Evolutionary conservation across 64 coral and sea anemone species (phyloP).

Genomic region (Orbicella faveolata): DNA sequence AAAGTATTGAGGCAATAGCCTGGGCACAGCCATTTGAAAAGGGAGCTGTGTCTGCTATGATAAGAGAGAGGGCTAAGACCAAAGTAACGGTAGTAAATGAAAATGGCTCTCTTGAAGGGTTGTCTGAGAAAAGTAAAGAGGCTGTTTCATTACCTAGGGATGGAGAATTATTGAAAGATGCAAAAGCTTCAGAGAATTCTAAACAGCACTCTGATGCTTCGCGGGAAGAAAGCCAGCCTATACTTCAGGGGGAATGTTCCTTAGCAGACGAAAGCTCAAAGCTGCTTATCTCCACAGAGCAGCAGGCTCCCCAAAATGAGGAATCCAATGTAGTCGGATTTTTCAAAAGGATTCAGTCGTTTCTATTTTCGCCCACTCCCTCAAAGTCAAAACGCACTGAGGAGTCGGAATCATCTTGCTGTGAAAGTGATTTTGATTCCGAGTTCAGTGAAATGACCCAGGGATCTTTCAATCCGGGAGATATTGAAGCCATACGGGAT

Average conservation of each 20-base stretch:
- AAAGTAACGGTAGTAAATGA: background rate
- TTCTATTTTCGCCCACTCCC: slow-evolving; percentile 20
- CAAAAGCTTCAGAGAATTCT: background rate
- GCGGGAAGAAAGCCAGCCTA: background rate
- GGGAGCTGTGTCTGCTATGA: slow-evolving; percentile 10
- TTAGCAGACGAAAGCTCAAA: background rate
- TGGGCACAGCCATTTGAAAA: background rate
- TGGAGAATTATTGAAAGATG: background rate
- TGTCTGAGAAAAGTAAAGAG: background rate
- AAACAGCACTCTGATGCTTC: background rate
- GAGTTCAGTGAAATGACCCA: slow-evolving; percentile 38
- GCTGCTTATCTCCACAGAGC: background rate
- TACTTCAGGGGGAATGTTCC: background rate
- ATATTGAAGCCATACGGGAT: slow-evolving; percentile 30
- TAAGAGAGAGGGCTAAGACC: slow-evolving; percentile 8
- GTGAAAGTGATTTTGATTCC: slow-evolving; percentile 46
- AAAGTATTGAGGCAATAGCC: background rate
- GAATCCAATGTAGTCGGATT: slow-evolving; percentile 16
- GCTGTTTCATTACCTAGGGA: background rate
- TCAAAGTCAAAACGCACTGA: background rate
- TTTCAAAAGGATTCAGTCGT: slow-evolving; percentile 32
- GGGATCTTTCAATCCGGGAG: slow-evolving; percentile 20
- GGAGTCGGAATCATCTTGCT: slow-evolving; percentile 25
- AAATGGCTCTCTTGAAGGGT: background rate
- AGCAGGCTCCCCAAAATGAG: background rate